Evolutionary conservation across 2,888 invertebrate species (phyloP).

Genomic region (Dolomedes plantarius): DNA sequence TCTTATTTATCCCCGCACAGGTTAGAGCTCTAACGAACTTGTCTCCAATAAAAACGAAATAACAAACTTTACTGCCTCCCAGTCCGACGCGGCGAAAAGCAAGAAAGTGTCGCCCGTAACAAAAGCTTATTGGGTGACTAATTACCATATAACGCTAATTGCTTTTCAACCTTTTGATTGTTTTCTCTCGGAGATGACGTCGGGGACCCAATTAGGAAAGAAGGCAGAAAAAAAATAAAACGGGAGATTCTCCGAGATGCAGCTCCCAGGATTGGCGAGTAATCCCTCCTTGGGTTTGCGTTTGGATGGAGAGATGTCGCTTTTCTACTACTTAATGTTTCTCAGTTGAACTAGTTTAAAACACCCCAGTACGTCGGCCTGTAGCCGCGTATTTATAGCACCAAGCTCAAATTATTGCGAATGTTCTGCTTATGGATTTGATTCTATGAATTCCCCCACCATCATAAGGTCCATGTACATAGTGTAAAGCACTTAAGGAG

Average conservation of each 20-base stretch:
- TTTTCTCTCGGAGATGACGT: neutral
- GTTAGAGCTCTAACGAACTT: neutral
- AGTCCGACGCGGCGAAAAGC: neutral
- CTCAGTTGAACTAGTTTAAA: no score
- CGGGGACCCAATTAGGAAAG: conserved; percentile 3
- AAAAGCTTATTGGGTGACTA: conserved; percentile 65
- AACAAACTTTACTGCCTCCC: neutral
- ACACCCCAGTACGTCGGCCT: no score
- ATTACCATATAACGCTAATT: conserved; percentile 70
- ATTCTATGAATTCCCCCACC: no score
- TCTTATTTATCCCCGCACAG: conserved; percentile 2
- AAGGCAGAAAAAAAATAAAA: neutral
- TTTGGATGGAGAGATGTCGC: no score
- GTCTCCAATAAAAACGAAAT: neutral
- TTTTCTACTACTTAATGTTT: no score
- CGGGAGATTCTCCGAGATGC: neutral
- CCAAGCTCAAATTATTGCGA: no score
- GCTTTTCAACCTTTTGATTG: conserved; percentile 32
- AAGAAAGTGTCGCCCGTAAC: conserved; percentile 26
- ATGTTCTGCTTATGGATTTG: no score
- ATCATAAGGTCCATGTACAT: no score
- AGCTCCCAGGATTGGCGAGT: neutral
- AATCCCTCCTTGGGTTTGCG: neutral
- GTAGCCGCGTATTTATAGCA: no score
- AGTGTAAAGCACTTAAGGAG: no score